Conservation (phyloP, 2,113 vertebrate genomes). For the Phaethon lepturus region DNA sequence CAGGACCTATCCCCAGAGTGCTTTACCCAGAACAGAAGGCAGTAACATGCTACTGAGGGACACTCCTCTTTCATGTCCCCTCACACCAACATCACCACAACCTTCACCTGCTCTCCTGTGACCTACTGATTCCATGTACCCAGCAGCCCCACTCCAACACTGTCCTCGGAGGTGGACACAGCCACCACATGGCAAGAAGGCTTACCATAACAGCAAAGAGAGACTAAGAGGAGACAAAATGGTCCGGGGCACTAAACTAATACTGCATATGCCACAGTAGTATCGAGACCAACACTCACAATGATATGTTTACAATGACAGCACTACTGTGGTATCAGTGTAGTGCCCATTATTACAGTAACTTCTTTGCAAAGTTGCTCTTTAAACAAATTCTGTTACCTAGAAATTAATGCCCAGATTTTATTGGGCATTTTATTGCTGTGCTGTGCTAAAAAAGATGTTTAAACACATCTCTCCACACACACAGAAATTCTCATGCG, state of each 20-base stretch:
- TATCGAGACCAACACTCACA: background rate
- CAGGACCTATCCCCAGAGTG: background rate
- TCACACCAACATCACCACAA: background rate
- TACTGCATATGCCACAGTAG: background rate
- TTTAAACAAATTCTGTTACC: background rate
- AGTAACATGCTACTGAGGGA: background rate
- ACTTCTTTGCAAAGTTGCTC: background rate
- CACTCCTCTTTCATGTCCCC: background rate
- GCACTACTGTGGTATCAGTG: background rate
- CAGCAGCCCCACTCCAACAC: background rate
- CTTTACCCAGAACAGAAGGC: background rate
- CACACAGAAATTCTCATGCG: background rate
- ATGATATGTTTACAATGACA: background rate
- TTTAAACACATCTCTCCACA: background rate
- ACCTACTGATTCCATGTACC: background rate
- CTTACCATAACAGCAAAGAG: background rate
- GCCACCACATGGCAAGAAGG: accelerated
- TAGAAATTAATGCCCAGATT: background rate
- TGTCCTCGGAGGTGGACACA: background rate
- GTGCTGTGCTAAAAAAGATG: background rate
- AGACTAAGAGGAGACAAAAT: background rate
- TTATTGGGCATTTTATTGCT: background rate
- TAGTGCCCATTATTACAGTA: accelerated
- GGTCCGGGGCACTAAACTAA: background rate
- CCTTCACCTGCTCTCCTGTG: background rate